Evolutionary conservation across 2,797 vertebrate genomes (phyloP).

Genomic region (Gambelia wislizenii): DNA sequence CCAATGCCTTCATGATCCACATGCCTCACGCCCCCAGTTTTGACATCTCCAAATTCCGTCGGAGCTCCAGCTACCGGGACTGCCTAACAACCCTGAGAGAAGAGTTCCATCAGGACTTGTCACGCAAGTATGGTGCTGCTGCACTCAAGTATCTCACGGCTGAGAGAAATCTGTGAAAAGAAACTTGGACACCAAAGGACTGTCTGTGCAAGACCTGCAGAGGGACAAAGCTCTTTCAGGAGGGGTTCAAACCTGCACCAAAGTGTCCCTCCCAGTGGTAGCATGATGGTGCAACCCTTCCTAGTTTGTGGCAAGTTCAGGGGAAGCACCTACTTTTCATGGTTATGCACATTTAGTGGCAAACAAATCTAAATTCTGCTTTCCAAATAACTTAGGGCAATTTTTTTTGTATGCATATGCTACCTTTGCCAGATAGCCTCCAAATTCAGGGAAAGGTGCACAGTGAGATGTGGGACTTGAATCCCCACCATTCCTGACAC

Average conservation of each 20-base stretch:
- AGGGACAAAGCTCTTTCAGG: neutral
- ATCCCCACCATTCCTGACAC: neutral
- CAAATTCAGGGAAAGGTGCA: neutral
- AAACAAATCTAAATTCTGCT: neutral
- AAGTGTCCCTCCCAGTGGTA: neutral
- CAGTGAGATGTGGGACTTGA: neutral
- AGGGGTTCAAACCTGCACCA: accelerated
- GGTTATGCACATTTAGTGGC: neutral
- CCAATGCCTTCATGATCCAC: conserved; percentile 97
- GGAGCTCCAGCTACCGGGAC: conserved; percentile 88
- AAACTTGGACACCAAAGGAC: neutral
- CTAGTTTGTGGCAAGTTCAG: neutral
- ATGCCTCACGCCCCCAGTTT: conserved; percentile 97
- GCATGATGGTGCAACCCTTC: too few relatives aligned
- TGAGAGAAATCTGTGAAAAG: conserved; percentile 81
- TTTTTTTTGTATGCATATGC: neutral
- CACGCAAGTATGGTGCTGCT: conserved; percentile 89
- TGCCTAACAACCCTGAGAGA: conserved; percentile 92
- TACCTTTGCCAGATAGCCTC: neutral
- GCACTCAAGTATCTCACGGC: conserved; percentile 97
- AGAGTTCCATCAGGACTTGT: conserved; percentile 97
- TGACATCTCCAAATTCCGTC: conserved; percentile 95
- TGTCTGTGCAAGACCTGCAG: accelerated
- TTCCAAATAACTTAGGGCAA: neutral
- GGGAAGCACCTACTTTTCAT: neutral